Evolutionary conservation across 1,140 invertebrate genomes (phyloP), one percentile per base, ranked within the genome.

Genomic region (Chironomus tepperi): DNA sequence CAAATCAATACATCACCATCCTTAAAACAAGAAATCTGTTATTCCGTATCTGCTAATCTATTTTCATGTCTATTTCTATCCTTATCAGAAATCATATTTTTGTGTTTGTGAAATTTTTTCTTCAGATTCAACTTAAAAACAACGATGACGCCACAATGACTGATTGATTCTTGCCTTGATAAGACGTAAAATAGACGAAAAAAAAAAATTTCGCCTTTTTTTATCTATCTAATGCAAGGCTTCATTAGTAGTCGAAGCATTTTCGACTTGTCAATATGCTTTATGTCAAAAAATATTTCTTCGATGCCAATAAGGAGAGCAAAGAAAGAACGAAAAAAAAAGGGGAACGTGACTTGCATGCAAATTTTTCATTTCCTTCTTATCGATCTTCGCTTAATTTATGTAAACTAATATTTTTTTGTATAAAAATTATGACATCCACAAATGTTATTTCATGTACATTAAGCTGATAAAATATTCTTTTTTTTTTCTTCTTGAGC

Each of bases 371-470:
- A n/a, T 57, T 57, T n/a, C 47, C n/a, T 57, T 57, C n/a, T n/a
- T 57, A 57, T 57, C 47, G 47, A 57, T 57, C 47, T 34, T 57
- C 47, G 47, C 12, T n/a, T 57, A 57, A 57, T 57, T 57, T 57
- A 57, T 57, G 47, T 57, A 57, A 57, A 57, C 12, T 57, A 57
- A 57, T 57, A 57, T 57, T 57, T 57, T n/a, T 57, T 57, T 5
- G n/a, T 57, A 57, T 57, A 57, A 57, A 57, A 57, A 57, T 57
- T 57, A 57, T 57, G 47, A 57, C 47, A 57, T 57, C 47, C n/a
- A 12, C 12, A 57, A 57, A 57, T 57, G 47, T 57, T 57, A n/a
- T 57, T n/a, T 57, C 47, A 57, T 57, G 43, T 15, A n/a, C n/a
- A 57, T 57, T 57, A n/a, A 57, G n/a, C n/a, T n/a, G 47, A 57